Percentiles rank a stretch among this genome's conserved stretches.
phyloP scores from a whole-genome alignment of 2,113 vertebrate genomes.

The Lampris incognitus region DNA sequence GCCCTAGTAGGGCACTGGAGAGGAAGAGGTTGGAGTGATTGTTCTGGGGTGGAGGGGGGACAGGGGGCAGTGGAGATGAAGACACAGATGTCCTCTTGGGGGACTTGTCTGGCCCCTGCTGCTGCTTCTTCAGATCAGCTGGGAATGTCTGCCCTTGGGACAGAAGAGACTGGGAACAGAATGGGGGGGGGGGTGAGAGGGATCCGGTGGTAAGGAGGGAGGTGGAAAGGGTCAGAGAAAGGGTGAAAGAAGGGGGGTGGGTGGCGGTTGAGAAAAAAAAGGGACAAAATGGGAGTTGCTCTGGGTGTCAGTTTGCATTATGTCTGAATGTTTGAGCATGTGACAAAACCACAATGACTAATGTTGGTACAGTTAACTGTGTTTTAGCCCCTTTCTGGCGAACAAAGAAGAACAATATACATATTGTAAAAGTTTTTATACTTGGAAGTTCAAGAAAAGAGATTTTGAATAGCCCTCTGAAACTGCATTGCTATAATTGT shows the following conservation, averaged over 20 bases:
- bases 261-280: conserved; percentile 62
- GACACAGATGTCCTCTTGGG: conserved; percentile 89
- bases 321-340: conserved; percentile 78
- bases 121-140: conserved; percentile 90
- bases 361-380: conserved; percentile 75
- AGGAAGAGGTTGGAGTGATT: conserved; percentile 95
- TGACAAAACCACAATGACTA: conserved; percentile 78
- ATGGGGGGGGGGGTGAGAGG: conserved; percentile 50
- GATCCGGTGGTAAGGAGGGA: not conserved
- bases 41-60: conserved; percentile 82
- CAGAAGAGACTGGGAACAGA: conserved; percentile 69
- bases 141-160: conserved; percentile 93
- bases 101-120: conserved; percentile 88
- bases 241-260: conserved; percentile 66
- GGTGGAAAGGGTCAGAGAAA: conserved; percentile 9
- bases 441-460: conserved; percentile 50
- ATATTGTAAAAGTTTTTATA: conserved; percentile 68
- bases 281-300: conserved; percentile 78
- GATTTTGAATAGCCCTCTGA: conserved; percentile 47
- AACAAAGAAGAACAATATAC: conserved; percentile 74
- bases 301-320: conserved; percentile 81
- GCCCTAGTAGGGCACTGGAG: conserved; percentile 94
- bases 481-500: conserved; percentile 52
- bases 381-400: conserved; percentile 64
- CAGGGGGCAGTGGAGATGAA: conserved; percentile 74